phyloP scores from a whole-genome alignment of 2,888 invertebrate genomes.

The Helicoverpa assulta region DNA sequence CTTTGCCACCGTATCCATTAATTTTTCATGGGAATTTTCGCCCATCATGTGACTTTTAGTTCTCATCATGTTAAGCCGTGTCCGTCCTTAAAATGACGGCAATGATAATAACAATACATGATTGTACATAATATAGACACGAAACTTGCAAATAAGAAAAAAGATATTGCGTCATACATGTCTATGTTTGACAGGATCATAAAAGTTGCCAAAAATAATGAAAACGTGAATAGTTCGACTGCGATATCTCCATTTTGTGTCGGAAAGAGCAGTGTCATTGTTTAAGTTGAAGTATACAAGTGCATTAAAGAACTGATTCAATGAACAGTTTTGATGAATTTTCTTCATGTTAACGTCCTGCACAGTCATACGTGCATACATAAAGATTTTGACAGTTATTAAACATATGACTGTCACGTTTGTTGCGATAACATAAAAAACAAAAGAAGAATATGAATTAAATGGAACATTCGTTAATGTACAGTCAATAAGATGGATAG shows the following conservation, averaged over 20 bases:
- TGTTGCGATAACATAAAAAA: neutral
- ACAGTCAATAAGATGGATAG: neutral
- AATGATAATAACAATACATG: constrained; percentile 6
- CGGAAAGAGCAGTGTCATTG: neutral
- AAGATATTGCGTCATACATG: constrained; percentile 32
- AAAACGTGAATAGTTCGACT: constrained; percentile 13
- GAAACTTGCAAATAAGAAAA: constrained; percentile 16
- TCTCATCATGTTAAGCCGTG: constrained; percentile 4
- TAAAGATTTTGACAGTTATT: neutral
- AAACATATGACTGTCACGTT: neutral
- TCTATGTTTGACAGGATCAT: constrained; percentile 15
- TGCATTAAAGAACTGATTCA: neutral
- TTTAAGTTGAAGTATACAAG: neutral
- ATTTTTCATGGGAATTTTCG: constrained; percentile 29
- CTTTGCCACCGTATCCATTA: neutral
- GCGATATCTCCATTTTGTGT: neutral
- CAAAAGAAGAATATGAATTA: neutral
- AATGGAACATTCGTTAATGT: neutral
- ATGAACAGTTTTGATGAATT: neutral
- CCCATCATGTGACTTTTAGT: neutral
- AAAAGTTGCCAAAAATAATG: constrained; percentile 34
- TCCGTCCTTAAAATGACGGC: constrained; percentile 14
- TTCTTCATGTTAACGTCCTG: neutral
- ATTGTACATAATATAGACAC: constrained; percentile 17
- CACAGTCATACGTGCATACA: neutral